Evolutionary conservation across 2,888 invertebrate genomes (phyloP), one percentile per base, ranked within the genome.

Genomic region (Mongoloraphidia duomilia): DNA sequence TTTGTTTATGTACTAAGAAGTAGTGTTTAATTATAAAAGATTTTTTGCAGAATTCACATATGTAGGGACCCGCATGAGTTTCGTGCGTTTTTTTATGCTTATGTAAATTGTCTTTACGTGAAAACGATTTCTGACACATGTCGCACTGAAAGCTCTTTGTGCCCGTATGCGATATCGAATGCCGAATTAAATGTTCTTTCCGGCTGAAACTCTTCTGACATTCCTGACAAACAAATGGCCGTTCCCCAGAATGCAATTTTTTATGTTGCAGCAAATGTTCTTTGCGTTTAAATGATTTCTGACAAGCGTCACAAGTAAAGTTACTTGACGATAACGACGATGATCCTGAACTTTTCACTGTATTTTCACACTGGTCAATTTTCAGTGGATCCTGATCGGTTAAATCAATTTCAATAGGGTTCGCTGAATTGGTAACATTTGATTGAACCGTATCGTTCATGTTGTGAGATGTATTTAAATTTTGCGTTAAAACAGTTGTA

Each of bases 261-360:
- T 77, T 68, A 57, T 82, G 82, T 54, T 82, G 82, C 50, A 77
- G 78, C 1, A 82, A 65, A 59, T 82, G 81, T 58, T 82, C 82
- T 60, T 80, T 77, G 54, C 82, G 70, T 59, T 81, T 81, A 58
- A 82, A 82, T 1, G 72, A 72, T 54, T 80, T 78, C 8, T 70
- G 71, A 59, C 82, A 82, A 12, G 75, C 67, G 38, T 75, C 74
- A 57, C 80, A 81, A 58, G 63, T 63, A 58, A 68, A 70, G 17
- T 33, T 51, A 43, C 3, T 50, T 45, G 13, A 49, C 13, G 44
- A 50, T 48, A 13, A 13, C 9, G 17, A 44, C 38, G 9, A 34
- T 37, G 41, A 46, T 46, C 35, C 46, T 38, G 37, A 41, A 51
- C n/a, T 51, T 51, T n/a, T 45, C 41, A 42, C 9, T 10, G 33